A percentile compares a stretch with the other conserved stretches of the same genome.
These are phyloP conservation scores for Drosophila acutilabella DNA, from an alignment of 2,888 invertebrate species.

Conservation along the genomic window DNA sequence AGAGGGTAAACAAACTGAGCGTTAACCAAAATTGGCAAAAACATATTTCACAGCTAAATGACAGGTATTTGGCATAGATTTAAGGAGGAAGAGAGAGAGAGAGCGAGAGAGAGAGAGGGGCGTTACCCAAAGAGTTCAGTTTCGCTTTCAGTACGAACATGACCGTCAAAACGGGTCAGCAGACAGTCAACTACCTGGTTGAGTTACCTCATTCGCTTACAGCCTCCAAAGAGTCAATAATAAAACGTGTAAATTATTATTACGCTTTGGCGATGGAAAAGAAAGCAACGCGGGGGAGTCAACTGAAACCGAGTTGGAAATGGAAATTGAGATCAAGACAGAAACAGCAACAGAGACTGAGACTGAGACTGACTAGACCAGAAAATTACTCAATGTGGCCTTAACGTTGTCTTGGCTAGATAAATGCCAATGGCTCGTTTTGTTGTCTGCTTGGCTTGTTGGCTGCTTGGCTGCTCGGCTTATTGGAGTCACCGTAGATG, in stretches of 20 bases:
- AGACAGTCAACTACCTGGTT: conserved; percentile 29
- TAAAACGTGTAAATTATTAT: conserved; percentile 71
- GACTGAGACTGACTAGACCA: conserved; percentile 53
- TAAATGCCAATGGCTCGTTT: conserved; percentile 45
- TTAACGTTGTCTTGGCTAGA: conserved; percentile 20
- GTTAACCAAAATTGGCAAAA: conserved; percentile 29
- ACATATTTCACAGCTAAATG: conserved; percentile 47
- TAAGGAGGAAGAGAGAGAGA: conserved; percentile 16
- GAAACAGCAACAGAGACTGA: background rate
- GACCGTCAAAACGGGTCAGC: conserved; percentile 64
- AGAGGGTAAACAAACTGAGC: conserved; percentile 50
- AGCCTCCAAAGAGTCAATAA: conserved; percentile 30
- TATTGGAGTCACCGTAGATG: conserved; percentile 13
- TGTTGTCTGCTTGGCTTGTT: conserved; percentile 11
- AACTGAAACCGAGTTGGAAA: background rate
- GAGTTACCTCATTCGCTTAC: conserved; percentile 58
- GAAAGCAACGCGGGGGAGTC: conserved; percentile 56
- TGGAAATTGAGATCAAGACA: conserved; percentile 21
- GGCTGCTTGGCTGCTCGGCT: conserved; percentile 6
- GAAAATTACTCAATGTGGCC: conserved; percentile 70
- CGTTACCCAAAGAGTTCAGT: conserved; percentile 58
- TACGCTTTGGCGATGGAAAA: conserved; percentile 53
- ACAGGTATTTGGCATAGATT: conserved; percentile 75
- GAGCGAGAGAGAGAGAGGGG: conserved; percentile 4
- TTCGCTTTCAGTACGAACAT: conserved; percentile 65